Evolutionary conservation across 1,140 invertebrate genomes (phyloP).

Genomic region (Mya arenaria): DNA sequence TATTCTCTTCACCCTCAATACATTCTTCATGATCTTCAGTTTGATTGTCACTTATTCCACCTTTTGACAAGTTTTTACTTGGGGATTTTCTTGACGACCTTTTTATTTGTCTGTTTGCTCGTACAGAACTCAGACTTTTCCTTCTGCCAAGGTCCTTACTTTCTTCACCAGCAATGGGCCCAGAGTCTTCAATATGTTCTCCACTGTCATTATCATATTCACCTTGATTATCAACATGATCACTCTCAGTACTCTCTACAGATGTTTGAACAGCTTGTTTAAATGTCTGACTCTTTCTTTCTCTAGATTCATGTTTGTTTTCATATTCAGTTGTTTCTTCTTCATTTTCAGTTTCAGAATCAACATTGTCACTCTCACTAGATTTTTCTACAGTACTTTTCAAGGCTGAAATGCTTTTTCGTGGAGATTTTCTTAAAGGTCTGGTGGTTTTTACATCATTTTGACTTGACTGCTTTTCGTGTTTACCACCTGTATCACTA

Average conservation of each 20-base stretch:
- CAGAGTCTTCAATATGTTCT: too few species aligned
- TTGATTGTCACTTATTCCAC: too few species aligned
- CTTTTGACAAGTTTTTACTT: too few species aligned
- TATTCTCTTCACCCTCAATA: too few species aligned
- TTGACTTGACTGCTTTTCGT: neutral
- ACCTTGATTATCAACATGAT: neutral
- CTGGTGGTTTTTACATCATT: neutral
- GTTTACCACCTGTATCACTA: neutral
- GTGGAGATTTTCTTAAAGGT: too few species aligned
- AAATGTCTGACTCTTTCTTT: neutral
- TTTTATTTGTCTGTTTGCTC: too few species aligned
- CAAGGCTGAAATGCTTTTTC: neutral
- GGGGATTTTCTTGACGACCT: too few species aligned
- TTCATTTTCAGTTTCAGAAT: neutral
- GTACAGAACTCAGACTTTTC: too few species aligned
- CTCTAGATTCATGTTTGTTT: neutral
- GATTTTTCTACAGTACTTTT: neutral
- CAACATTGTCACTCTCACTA: neutral
- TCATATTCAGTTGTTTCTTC: neutral
- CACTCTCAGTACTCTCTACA: too few species aligned
- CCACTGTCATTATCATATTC: constrained; percentile 19
- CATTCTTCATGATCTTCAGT: too few species aligned
- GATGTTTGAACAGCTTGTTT: neutral
- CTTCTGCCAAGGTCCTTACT: too few species aligned
- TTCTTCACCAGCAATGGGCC: too few species aligned